Base-by-base conservation (phyloP, 53 echinoderm and acorn worm species). In the Echinarachnius parma region DNA sequence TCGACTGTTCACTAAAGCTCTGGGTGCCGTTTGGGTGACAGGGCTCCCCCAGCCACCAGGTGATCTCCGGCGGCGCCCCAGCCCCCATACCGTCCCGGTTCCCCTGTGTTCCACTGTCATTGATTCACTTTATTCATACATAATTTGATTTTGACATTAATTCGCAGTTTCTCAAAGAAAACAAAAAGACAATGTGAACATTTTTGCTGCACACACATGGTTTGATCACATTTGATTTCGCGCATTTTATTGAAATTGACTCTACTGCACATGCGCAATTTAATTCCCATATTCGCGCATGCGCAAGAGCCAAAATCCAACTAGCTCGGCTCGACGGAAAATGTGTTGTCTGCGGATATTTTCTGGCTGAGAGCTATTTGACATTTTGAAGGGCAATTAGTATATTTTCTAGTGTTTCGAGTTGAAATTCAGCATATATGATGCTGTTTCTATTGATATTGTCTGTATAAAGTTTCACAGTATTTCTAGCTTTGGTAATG, bases 161-260 rank as follows among this genome's bases (percentile, higher is more conserved):
- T n/a, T n/a, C n/a, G n/a, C n/a, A n/a, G n/a, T n/a, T n/a, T n/a
- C n/a, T n/a, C n/a, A n/a, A n/a, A n/a, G n/a, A n/a, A n/a, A n/a
- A n/a, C n/a, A n/a, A n/a, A n/a, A n/a, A n/a, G n/a, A n/a, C n/a
- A n/a, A n/a, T n/a, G n/a, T n/a, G n/a, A n/a, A n/a, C n/a, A n/a
- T n/a, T n/a, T n/a, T n/a, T n/a, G n/a, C n/a, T n/a, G n/a, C n/a
- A n/a, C n/a, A n/a, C n/a, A n/a, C 42, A 42, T 9, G 42, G 42
- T 42, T 9, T 7, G n/a, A n/a, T n/a, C n/a, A n/a, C n/a, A n/a
- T 72, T 72, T n/a, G 39, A 72, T 72, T 72, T 72, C 74, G 74
- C 74, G 74, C 74, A 72, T n/a, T 72, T 72, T 72, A 26, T 72
- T 39, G 37, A 69, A 54, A 37, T 28, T 35, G 28, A 5, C 35